phyloP scores from a whole-genome alignment of 2,797 vertebrate species.

The Periparus ater region DNA sequence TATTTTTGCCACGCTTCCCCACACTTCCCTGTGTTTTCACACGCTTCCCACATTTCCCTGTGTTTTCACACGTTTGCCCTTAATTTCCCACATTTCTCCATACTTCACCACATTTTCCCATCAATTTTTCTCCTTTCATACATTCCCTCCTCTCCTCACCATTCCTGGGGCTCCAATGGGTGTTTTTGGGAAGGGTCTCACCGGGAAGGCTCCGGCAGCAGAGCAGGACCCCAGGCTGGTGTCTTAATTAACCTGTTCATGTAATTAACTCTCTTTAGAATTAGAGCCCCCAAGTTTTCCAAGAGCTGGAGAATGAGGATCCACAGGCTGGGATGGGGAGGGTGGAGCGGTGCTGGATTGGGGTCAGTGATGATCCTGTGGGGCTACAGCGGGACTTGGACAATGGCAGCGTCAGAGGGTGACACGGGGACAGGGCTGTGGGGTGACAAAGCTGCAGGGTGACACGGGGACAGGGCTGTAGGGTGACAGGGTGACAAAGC shows the following conservation, averaged over 20 bases:
- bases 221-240: neutral
- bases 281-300: neutral
- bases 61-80: neutral
- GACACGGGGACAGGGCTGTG: accelerated
- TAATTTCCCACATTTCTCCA: neutral
- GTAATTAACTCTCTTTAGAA: neutral
- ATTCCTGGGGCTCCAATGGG: neutral
- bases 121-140: neutral
- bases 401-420: accelerated
- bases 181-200: neutral
- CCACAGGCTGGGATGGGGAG: accelerated
- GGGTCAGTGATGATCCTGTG: neutral
- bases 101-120: neutral
- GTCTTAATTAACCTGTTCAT: conserved; percentile 35
- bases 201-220: neutral
- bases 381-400: neutral
- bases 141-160: neutral
- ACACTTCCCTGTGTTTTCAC: neutral
- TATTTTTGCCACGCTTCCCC: neutral
- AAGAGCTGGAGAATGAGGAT: neutral
- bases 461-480: accelerated
- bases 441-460: too few species aligned
- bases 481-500: too few species aligned
- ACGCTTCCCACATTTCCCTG: neutral
- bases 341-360: accelerated